Evolutionary conservation across 2,113 vertebrate genomes (phyloP).

Genomic region (Lepus timidus): DNA sequence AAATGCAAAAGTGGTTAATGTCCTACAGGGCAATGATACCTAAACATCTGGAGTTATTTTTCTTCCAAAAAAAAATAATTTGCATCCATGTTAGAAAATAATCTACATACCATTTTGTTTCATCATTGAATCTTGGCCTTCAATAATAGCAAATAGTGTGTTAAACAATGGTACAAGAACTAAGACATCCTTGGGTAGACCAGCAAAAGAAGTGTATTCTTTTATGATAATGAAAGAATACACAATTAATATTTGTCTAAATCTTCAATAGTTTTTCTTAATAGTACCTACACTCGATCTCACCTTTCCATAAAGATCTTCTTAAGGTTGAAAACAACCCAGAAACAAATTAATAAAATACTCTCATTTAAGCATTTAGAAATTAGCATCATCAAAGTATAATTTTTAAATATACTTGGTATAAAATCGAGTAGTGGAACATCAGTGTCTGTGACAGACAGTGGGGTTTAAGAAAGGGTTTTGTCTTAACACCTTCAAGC

Average conservation of each 20-base stretch:
- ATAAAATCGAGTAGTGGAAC: not conserved
- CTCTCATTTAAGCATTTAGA: not conserved
- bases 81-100: not conserved
- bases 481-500: not conserved
- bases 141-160: conserved; percentile 29
- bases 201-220: not conserved
- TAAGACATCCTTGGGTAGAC: not conserved
- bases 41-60: conserved; percentile 19
- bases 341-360: not conserved
- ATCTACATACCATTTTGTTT: not conserved
- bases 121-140: not conserved
- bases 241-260: not conserved
- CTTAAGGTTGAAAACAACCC: not conserved
- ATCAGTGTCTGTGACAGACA: not conserved
- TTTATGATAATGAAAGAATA: not conserved
- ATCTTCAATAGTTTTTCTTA: not conserved
- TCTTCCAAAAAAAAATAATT: conserved; percentile 55
- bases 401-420: not conserved
- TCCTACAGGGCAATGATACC: not conserved
- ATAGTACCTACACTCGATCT: not conserved
- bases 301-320: not conserved
- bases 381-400: not conserved
- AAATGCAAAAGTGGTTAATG: not conserved
- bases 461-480: not conserved
- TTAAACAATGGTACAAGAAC: conserved; percentile 31